Evolutionary conservation across 2,113 vertebrate species (phyloP).

Genomic region (Regulus satrapa): DNA sequence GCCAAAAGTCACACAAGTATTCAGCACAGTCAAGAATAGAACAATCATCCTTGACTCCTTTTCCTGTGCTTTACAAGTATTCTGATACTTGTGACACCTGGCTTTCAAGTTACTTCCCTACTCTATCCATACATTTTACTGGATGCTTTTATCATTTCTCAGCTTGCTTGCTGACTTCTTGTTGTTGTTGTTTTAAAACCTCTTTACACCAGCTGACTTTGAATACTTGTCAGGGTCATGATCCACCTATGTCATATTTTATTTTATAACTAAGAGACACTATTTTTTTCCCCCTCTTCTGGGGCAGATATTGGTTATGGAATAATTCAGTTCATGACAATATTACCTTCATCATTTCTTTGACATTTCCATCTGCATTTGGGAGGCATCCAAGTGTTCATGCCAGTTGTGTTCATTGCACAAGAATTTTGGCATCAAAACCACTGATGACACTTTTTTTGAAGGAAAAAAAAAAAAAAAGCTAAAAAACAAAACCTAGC

Average conservation of each 20-base stretch:
- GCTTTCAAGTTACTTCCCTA: not conserved
- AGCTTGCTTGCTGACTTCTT: not conserved
- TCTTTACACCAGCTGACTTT: constrained; percentile 18
- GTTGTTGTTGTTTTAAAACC: not conserved
- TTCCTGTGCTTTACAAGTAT: not conserved
- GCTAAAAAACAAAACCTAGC: not conserved
- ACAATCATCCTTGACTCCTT: not conserved
- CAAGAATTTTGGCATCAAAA: constrained; percentile 60
- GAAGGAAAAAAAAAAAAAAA: rapidly evolving
- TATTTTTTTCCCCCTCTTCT: not conserved
- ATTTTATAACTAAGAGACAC: not conserved
- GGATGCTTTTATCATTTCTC: not conserved
- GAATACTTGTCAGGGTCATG: constrained; percentile 24
- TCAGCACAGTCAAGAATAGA: not conserved
- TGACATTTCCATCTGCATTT: constrained; percentile 70
- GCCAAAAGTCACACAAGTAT: not conserved
- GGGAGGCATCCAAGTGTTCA: constrained; percentile 50
- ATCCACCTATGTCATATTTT: constrained; percentile 17
- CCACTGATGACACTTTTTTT: constrained; percentile 44
- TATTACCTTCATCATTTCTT: constrained; percentile 65
- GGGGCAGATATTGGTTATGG: constrained; percentile 23
- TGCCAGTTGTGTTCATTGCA: constrained; percentile 68
- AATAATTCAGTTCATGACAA: constrained; percentile 56
- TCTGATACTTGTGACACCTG: not conserved
- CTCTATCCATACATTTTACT: not conserved